A percentile compares a stretch with the other conserved stretches of the same genome.
Conservation (phyloP, 2,888 invertebrate genomes). For the Lochmaea capreae region DNA sequence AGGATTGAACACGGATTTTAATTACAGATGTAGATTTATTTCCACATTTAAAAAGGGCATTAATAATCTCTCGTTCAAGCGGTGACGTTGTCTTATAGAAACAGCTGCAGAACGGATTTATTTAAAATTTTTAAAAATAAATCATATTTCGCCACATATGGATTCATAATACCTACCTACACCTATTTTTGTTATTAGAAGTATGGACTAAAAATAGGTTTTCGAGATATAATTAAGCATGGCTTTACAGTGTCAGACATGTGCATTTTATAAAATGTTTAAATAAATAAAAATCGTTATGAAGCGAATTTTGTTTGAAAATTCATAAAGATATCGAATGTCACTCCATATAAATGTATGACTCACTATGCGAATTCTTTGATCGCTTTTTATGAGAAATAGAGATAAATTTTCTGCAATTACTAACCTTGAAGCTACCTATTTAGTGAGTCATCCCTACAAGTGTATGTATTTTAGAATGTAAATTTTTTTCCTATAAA, state of each 20-base stretch:
- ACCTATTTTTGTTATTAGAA: constrained; percentile 26
- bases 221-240: constrained; percentile 16
- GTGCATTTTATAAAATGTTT: not conserved
- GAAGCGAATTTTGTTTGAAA: not conserved
- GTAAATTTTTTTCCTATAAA: constrained; percentile 14
- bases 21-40: not conserved
- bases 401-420: constrained; percentile 8
- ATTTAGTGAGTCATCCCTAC: constrained; percentile 24
- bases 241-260: not conserved
- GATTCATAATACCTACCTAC: constrained; percentile 25
- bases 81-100: constrained; percentile 3
- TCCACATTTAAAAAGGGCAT: not conserved
- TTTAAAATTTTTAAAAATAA: constrained; percentile 28
- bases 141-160: constrained; percentile 31
- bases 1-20: no score
- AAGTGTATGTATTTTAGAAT: constrained; percentile 12
- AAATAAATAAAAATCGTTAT: not conserved
- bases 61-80: constrained; percentile 2
- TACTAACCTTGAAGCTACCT: constrained; percentile 26
- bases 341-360: constrained; percentile 32
- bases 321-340: constrained; percentile 27
- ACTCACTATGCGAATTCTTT: constrained; percentile 24
- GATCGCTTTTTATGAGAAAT: constrained; percentile 14
- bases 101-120: constrained; percentile 11
- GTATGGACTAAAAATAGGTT: constrained; percentile 21